Base-by-base conservation (phyloP, 2,113 vertebrate genomes). In the Cottus gobio region DNA sequence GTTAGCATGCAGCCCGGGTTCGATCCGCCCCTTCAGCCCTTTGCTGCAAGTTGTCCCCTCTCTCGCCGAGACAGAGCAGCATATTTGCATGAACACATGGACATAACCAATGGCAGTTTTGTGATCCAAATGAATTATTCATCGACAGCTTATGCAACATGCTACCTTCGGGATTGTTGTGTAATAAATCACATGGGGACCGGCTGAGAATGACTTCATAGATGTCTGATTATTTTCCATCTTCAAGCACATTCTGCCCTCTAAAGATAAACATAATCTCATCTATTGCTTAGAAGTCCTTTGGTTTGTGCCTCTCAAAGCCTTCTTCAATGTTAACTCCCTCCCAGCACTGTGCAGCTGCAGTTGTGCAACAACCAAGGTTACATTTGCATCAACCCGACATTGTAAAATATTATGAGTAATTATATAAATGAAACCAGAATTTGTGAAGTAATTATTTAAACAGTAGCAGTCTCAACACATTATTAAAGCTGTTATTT, bases 281-380 rank as follows among this genome's bases (percentile, higher is more conserved):
- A 71, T 89, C 26, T 62, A 5, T 24, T 71, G 4, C 58, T 81
- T 42, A 22, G 8, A 84, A 64, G 13, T 46, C 31, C 9, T 56
- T 70, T 70, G 24, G 28, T 64, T 64, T 10, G 54, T 24, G 37
- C 16, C 36, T 74, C 52, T 65, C 10, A 57, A 39, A 63, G 28
- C 7, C 16, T 54, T 65, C 6, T 44, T 72, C 82, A 87, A 78
- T 77, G 71, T 70, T 42, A 80, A 77, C 1, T 46, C 48, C 10
- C 44, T 28, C 77, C 0, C 20, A 71, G 44, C 48, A 4, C 65
- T 24, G 30, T 0, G 31, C 34, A 34, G 1, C 85, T 61, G 7
- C 7, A 26, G 63, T 65, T 72, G 2, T 20, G 75, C 22, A 61
- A 7, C 34, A 61, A 26, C 82, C 77, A 71, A 39, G n/a, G 39